Percentiles rank a stretch among this genome's conserved stretches.
Evolutionary conservation across 2,113 vertebrate genomes (phyloP).

Genomic region (Naja naja): DNA sequence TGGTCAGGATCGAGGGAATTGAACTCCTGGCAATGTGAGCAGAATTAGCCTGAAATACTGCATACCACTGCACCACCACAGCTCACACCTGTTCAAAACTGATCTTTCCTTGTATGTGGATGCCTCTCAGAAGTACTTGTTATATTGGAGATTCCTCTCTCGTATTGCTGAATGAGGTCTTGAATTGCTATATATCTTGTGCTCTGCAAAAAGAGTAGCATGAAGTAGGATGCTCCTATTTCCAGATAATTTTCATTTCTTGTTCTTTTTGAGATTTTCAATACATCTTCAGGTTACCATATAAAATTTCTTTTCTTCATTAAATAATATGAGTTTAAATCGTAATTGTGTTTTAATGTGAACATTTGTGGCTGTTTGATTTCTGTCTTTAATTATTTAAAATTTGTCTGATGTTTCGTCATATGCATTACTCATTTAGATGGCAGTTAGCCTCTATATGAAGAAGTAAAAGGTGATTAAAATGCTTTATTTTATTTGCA

Average conservation of each 20-base stretch:
- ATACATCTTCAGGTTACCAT: neutral
- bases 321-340: conserved; percentile 1
- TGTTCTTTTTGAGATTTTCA: neutral
- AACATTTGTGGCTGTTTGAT: conserved; percentile 24
- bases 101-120: neutral
- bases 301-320: neutral
- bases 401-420: conserved; percentile 36
- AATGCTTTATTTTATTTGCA: conserved; percentile 96
- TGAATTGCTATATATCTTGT: neutral
- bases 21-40: neutral
- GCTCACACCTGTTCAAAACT: neutral
- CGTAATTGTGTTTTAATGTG: conserved; percentile 17
- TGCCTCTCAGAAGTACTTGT: neutral
- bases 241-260: neutral
- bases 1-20: neutral
- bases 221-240: neutral
- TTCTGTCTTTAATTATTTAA: conserved; percentile 39
- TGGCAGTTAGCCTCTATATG: conserved; percentile 38
- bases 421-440: conserved; percentile 39
- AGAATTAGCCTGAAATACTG: neutral
- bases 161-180: neutral
- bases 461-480: conserved; percentile 75
- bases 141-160: neutral
- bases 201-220: neutral
- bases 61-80: neutral